Percentiles rank a stretch among this genome's conserved stretches.
These are phyloP conservation scores for Epinephelus awoara DNA, from an alignment of 2,797 vertebrate species.

Conservation along the genomic window DNA sequence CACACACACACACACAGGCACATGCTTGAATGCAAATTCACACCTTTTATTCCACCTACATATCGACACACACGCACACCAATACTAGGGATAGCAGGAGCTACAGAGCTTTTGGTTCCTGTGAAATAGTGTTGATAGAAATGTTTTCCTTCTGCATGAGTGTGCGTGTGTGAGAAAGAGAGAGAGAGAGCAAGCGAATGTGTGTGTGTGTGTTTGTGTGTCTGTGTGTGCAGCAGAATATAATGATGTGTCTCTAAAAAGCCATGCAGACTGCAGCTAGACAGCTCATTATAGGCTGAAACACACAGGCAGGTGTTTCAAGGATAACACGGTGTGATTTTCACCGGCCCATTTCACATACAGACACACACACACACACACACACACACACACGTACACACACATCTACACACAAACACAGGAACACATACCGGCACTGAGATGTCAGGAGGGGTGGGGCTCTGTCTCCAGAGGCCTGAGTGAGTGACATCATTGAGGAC, in stretches of 20 bases:
- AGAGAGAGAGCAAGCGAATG: background rate
- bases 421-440: slow-evolving; percentile 38
- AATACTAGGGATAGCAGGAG: slow-evolving; percentile 33
- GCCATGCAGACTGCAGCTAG: slow-evolving; percentile 74
- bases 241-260: slow-evolving; percentile 76
- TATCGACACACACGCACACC: slow-evolving; percentile 38
- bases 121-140: slow-evolving; percentile 50
- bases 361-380: slow-evolving; percentile 46
- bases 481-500: slow-evolving; percentile 85
- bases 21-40: slow-evolving; percentile 39
- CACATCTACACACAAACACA: slow-evolving; percentile 33
- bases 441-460: slow-evolving; percentile 70
- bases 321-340: slow-evolving; percentile 76
- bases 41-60: slow-evolving; percentile 52
- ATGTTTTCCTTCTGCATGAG: slow-evolving; percentile 9
- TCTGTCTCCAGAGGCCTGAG: slow-evolving; percentile 67
- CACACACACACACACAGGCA: slow-evolving; percentile 32
- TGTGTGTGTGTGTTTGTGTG: slow-evolving; percentile 25
- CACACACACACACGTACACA: slow-evolving; percentile 48
- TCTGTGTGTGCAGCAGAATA: slow-evolving; percentile 41
- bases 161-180: slow-evolving; percentile 10
- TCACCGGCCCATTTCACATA: slow-evolving; percentile 71
- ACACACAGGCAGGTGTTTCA: slow-evolving; percentile 82
- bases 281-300: slow-evolving; percentile 80
- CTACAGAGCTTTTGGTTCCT: slow-evolving; percentile 35